Evolutionary conservation across 2,113 vertebrate species (phyloP), one percentile per base, ranked within the genome.

Genomic region (Oreochromis spilurus): DNA sequence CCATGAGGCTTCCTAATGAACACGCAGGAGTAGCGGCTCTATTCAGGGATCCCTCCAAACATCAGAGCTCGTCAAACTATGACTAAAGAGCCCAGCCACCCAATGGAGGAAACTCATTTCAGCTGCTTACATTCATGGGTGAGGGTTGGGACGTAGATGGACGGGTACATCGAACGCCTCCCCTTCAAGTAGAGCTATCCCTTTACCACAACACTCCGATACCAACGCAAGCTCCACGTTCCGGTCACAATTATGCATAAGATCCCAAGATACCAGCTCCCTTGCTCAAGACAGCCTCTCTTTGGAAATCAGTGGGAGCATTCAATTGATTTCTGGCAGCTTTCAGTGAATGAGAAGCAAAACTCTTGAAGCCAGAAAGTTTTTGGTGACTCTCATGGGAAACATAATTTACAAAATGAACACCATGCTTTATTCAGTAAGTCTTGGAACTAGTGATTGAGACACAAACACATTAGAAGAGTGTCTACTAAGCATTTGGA

Each of bases 81-180:
- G 34, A 67, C 58, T n/a, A 21, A 12, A 38, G 34, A 65, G 10
- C 34, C 60, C 60, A 21, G 10, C 17, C 2, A 65, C 19, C 19
- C 19, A 38, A 65, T 0, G 60, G 34, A 65, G 34, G 34, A 65
- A 67, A 38, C 60, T 67, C 34, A 67, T 67, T 67, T 67, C 0
- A 11, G 34, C 1, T 38, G 62, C 62, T 21, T 8, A n/a, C 7
- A 67, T 19, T 62, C 9, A 36, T 11, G 58, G 29, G 29, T 36
- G 58, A 62, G 16, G 1, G 58, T 36, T 36, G 31, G 17, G 58
- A 65, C 10, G 6, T n/a, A n/a, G 65, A 43, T 70, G 36, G 62
- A 0, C 0, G 21, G 4, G 12, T 43, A 14, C 21, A 70, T 70
- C 36, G 0, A 70, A 70, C 0, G 4, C n/a, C 36, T 43, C 62